Evolutionary conservation across 2,888 invertebrate genomes (phyloP).

Genomic region (Gastrophysa polygoni): DNA sequence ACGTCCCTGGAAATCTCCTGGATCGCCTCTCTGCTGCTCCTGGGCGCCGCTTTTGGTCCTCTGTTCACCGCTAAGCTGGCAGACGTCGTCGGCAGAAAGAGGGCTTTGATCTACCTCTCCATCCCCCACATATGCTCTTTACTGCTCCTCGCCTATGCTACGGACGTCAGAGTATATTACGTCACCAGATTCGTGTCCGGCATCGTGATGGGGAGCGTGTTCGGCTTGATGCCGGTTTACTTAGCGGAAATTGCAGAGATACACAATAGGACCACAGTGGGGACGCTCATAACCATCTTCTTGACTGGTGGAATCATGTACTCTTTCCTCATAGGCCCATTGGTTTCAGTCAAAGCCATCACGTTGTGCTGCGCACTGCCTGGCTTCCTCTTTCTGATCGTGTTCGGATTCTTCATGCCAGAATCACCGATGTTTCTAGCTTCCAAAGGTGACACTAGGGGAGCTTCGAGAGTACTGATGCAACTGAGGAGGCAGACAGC

Average conservation of each 20-base stretch:
- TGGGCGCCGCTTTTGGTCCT: constrained; percentile 31
- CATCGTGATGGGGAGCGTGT: background rate
- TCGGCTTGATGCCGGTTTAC: constrained; percentile 74
- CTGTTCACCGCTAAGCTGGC: constrained; percentile 22
- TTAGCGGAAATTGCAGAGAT: constrained; percentile 68
- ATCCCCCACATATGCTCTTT: constrained; percentile 66
- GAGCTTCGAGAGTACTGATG: background rate
- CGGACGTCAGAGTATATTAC: constrained; percentile 48
- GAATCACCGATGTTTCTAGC: constrained; percentile 34
- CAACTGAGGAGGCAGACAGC: background rate
- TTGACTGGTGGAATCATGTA: constrained; percentile 24
- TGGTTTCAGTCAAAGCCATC: constrained; percentile 18
- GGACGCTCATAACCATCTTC: constrained; percentile 52
- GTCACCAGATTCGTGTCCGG: constrained; percentile 51
- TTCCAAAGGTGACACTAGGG: background rate
- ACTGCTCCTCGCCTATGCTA: constrained; percentile 24
- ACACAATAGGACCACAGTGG: constrained; percentile 69
- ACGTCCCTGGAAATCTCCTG: background rate
- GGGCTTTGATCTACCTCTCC: constrained; percentile 66
- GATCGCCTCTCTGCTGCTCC: background rate
- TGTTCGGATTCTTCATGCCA: constrained; percentile 13
- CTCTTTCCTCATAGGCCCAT: constrained; percentile 29
- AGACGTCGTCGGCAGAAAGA: constrained; percentile 64
- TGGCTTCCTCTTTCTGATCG: constrained; percentile 16
- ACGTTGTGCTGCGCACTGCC: constrained; percentile 23